phyloP scores from a whole-genome alignment of 2,113 vertebrate genomes.

The Eretmochelys imbricata region DNA sequence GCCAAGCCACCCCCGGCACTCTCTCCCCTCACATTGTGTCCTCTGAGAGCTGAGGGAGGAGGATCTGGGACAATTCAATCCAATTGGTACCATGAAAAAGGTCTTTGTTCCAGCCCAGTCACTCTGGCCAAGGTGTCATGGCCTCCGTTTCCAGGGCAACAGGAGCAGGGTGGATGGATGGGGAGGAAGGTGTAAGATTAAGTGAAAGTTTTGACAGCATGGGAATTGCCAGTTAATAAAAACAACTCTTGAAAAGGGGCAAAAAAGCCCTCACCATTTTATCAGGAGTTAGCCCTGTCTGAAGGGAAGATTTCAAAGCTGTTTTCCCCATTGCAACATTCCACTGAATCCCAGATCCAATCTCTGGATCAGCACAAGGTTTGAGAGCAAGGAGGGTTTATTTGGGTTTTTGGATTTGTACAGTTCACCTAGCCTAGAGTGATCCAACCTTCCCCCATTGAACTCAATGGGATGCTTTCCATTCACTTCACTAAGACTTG shows the following conservation, averaged over 20 bases:
- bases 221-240: background rate
- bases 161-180: background rate
- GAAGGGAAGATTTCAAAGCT: background rate
- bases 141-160: conserved; percentile 67
- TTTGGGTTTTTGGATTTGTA: background rate
- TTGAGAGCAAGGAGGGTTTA: background rate
- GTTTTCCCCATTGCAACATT: background rate
- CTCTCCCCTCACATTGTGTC: background rate
- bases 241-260: rapidly evolving
- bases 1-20: conserved; percentile 55
- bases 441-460: rapidly evolving
- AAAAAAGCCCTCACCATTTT: rapidly evolving
- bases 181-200: conserved; percentile 14
- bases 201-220: background rate
- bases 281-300: background rate
- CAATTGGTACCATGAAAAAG: conserved; percentile 44
- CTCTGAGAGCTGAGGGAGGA: background rate
- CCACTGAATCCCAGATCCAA: background rate
- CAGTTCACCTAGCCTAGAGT: background rate
- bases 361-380: background rate
- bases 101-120: conserved; percentile 64
- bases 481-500: background rate
- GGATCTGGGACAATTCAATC: conserved; percentile 6
- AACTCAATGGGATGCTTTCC: background rate
- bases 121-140: conserved; percentile 42